These are phyloP conservation scores for Brachyrhaphis roseni DNA, from an alignment of 2,797 vertebrate species.

Conservation along the genomic window DNA sequence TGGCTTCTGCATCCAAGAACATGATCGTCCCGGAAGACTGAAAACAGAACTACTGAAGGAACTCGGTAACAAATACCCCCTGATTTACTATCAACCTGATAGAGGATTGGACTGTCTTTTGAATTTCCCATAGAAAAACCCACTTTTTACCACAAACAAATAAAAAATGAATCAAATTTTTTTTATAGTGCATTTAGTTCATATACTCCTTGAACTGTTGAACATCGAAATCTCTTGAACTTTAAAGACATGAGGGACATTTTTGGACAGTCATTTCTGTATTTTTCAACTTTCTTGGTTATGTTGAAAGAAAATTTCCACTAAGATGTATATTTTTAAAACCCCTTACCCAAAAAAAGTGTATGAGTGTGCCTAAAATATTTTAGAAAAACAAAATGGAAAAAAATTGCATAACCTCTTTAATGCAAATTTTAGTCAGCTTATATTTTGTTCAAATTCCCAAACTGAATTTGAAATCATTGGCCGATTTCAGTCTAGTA, in stretches of 20 bases:
- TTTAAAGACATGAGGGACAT: not conserved
- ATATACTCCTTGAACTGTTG: too few relatives aligned
- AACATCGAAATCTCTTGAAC: not conserved
- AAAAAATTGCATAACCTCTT: too few relatives aligned
- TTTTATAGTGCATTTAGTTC: not conserved
- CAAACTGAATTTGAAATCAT: too few relatives aligned
- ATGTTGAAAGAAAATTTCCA: not conserved
- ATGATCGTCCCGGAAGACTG: constrained; percentile 84
- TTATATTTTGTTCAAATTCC: too few relatives aligned
- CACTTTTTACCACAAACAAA: not conserved
- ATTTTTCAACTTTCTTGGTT: not conserved
- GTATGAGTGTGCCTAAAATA: not conserved
- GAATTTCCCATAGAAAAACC: not conserved
- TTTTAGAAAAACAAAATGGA: not conserved
- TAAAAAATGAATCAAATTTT: not conserved
- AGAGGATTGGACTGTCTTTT: not conserved
- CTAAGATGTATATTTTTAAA: not conserved
- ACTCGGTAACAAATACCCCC: constrained; percentile 77
- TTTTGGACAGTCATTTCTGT: not conserved
- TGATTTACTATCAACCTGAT: not conserved
- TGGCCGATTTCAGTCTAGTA: too few relatives aligned
- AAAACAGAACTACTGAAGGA: constrained; percentile 85
- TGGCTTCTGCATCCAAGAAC: constrained; percentile 89
- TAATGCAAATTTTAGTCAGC: too few relatives aligned
- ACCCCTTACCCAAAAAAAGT: not conserved